Conservation (phyloP, 1,140 invertebrate species). For the Euwallacea fornicatus region DNA sequence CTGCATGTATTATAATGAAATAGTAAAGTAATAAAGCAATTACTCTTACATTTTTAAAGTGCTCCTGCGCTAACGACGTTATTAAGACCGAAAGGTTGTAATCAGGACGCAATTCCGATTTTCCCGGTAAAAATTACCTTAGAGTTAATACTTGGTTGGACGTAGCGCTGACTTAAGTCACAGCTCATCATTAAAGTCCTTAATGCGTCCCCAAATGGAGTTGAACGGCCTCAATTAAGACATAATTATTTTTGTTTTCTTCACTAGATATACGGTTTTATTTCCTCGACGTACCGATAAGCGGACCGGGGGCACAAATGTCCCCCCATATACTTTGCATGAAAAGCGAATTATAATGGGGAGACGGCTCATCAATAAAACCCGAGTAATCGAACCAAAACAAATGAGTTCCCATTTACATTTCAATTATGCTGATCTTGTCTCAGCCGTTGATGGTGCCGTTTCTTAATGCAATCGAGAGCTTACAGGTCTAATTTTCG, state of each 20-base stretch:
- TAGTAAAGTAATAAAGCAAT: conserved; percentile 28
- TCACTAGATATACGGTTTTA: not conserved
- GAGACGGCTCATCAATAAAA: conserved; percentile 35
- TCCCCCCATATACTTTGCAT: conserved; percentile 37
- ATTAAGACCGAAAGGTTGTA: conserved; percentile 29
- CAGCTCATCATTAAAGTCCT: not conserved
- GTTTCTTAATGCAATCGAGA: conserved; percentile 9
- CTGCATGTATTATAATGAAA: conserved; percentile 7
- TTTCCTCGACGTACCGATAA: conserved; percentile 14
- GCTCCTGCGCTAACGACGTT: conserved; percentile 24
- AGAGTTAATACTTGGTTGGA: not conserved
- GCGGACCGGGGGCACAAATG: conserved; percentile 18
- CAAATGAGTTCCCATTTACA: conserved; percentile 39
- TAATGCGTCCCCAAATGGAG: not conserved
- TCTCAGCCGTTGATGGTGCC: conserved; percentile 27
- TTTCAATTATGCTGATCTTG: conserved; percentile 38
- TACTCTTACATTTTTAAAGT: conserved; percentile 33
- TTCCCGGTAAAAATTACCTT: conserved; percentile 33
- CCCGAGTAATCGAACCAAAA: conserved; percentile 39
- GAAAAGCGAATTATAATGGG: conserved; percentile 36
- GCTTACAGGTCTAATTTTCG: too few relatives aligned
- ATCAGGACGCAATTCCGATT: conserved; percentile 32
- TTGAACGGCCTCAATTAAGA: not conserved
- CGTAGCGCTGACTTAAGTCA: not conserved
- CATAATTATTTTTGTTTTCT: not conserved